Evolutionary conservation across 2,888 invertebrate species (phyloP).

Genomic region (Disparrhopalites patrizii): DNA sequence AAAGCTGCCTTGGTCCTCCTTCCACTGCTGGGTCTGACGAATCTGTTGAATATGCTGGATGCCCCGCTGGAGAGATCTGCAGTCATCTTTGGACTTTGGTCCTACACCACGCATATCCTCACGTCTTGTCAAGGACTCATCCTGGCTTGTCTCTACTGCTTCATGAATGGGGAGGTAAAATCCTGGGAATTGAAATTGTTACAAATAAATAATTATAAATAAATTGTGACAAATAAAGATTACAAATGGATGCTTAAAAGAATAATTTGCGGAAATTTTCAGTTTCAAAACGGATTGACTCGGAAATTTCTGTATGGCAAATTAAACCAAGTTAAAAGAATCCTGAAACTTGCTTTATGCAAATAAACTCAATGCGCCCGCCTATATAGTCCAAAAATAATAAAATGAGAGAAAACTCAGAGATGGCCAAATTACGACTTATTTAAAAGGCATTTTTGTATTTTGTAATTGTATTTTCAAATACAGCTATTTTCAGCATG

Average conservation of each 20-base stretch:
- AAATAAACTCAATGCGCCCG: no score
- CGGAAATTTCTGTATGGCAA: no score
- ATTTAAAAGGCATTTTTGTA: no score
- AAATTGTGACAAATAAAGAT: background rate
- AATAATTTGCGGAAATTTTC: background rate
- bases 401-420: no score
- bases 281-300: no score
- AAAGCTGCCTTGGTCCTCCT: conserved; percentile 74
- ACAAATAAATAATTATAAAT: background rate
- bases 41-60: conserved; percentile 68
- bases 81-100: conserved; percentile 73
- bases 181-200: conserved; percentile 43
- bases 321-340: no score
- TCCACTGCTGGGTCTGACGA: conserved; percentile 76
- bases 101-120: conserved; percentile 71
- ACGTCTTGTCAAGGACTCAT: conserved; percentile 82
- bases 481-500: no score
- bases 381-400: no score
- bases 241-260: background rate
- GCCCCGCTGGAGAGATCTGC: conserved; percentile 64
- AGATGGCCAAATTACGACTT: no score
- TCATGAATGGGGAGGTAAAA: conserved; percentile 74
- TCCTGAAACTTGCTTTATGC: no score
- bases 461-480: no score
- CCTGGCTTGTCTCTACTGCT: conserved; percentile 75